Percentiles rank a stretch among this genome's conserved stretches.
Conservation (phyloP, 2,888 invertebrate genomes). For the Cryptocheilus praepositus region DNA sequence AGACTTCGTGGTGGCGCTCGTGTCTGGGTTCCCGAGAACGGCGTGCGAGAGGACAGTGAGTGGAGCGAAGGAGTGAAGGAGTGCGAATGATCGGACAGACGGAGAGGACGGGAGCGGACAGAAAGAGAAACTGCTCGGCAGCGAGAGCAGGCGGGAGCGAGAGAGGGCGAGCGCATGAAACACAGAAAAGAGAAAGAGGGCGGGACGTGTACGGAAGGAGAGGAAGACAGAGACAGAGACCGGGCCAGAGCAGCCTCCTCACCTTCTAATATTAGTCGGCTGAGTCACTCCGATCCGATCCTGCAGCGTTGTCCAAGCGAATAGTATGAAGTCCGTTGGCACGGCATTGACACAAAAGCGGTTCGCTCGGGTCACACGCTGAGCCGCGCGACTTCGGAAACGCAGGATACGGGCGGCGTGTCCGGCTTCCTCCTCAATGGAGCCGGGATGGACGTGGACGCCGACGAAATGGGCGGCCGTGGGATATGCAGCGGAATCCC, state of each 20-base stretch:
- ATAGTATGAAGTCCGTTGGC: slow-evolving; percentile 43
- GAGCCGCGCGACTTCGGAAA: slow-evolving; percentile 12
- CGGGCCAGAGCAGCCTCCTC: slow-evolving; percentile 56
- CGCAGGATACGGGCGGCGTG: neutral
- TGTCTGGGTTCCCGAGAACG: slow-evolving; percentile 2
- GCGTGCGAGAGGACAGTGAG: neutral
- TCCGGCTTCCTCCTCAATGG: neutral
- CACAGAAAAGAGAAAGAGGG: slow-evolving; percentile 9
- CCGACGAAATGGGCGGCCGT: too few relatives aligned
- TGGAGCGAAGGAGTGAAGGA: neutral
- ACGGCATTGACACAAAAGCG: slow-evolving; percentile 53
- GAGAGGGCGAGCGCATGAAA: slow-evolving; percentile 7
- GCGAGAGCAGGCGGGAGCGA: slow-evolving; percentile 10
- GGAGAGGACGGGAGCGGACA: slow-evolving; percentile 1
- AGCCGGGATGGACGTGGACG: too few relatives aligned
- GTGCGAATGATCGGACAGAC: too few relatives aligned
- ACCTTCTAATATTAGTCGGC: slow-evolving; percentile 67
- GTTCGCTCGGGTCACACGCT: slow-evolving; percentile 15
- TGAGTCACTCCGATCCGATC: slow-evolving; percentile 60
- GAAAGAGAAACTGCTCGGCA: slow-evolving; percentile 13
- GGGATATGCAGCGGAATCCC: too few relatives aligned
- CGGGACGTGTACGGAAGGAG: slow-evolving; percentile 21
- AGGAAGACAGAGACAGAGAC: slow-evolving; percentile 32
- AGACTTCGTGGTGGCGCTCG: slow-evolving; percentile 48
- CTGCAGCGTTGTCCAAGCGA: slow-evolving; percentile 41